phyloP scores from a whole-genome alignment of 2,888 invertebrate genomes.

The Trichogramma evanescens region DNA sequence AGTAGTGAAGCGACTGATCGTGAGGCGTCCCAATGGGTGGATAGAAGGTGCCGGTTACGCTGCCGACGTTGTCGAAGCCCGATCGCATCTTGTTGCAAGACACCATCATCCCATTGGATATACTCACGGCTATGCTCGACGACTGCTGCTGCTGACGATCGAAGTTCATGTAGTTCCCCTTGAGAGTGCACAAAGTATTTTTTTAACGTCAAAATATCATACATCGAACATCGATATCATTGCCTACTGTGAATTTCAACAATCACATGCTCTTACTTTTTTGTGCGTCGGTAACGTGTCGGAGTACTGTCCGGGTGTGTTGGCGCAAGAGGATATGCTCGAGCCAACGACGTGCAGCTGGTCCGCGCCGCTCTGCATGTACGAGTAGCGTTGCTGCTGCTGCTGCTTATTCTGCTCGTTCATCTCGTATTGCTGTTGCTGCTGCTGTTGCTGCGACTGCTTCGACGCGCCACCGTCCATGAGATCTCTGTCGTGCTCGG shows the following conservation, averaged over 20 bases:
- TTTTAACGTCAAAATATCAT: no score
- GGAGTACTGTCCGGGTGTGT: slow-evolving; percentile 39
- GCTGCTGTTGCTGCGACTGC: slow-evolving; percentile 43
- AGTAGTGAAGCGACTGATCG: slow-evolving; percentile 59
- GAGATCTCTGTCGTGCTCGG: slow-evolving; percentile 41
- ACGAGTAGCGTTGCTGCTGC: slow-evolving; percentile 41
- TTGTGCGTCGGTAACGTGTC: slow-evolving; percentile 45
- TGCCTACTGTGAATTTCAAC: no score
- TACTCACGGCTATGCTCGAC: slow-evolving; percentile 66
- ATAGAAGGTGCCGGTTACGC: slow-evolving; percentile 83
- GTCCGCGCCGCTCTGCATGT: slow-evolving; percentile 43
- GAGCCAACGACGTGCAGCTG: slow-evolving; percentile 40
- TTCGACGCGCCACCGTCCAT: slow-evolving; percentile 43
- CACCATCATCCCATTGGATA: slow-evolving; percentile 79
- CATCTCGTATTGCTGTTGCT: slow-evolving; percentile 41
- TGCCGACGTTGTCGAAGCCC: slow-evolving; percentile 71
- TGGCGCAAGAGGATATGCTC: slow-evolving; percentile 44
- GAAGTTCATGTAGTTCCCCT: slow-evolving; percentile 45
- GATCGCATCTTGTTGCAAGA: slow-evolving; percentile 78
- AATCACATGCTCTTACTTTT: slow-evolving; percentile 26
- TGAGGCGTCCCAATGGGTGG: slow-evolving; percentile 81
- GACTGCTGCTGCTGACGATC: slow-evolving; percentile 42
- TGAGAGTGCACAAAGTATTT: slow-evolving; percentile 5
- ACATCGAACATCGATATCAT: no score
- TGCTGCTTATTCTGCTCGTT: slow-evolving; percentile 39